Base-by-base conservation (phyloP, 2,888 invertebrate species). In the Elysia crispata region DNA sequence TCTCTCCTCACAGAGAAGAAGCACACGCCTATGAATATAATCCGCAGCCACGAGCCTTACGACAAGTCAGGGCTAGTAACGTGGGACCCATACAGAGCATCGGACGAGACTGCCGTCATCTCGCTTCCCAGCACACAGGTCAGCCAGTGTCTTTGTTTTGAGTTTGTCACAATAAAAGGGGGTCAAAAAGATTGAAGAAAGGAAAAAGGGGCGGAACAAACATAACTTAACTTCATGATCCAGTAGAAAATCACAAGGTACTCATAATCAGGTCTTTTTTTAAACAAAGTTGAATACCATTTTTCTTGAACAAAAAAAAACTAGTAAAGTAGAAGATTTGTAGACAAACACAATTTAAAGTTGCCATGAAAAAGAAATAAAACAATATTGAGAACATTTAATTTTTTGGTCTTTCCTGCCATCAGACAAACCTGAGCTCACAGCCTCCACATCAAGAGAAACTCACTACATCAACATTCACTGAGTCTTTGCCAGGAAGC, bases 71-170 rank as follows among this genome's bases (percentile, higher is more conserved):
- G 83, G 6, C 80, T 89, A 8, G 82, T 86, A 50, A 85, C 87
- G 0, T 88, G 87, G 88, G 87, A 86, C 67, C 89, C 89, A 0
- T 89, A 89, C 81, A 82, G 87, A 66, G 86, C 88, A 0, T 84
- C 86, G 0, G 89, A 89, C 75, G 86, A 87, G 30, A 85, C 86
- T 6, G 85, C 87, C 3, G 84, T 86, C 18, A 89, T 89, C 30
- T 87, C 88, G 11, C 84, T 87, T 83, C 87, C 88, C 31, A 80
- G 84, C 67, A 79, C 81, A 78, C 81, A 85, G 86, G 89, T 87
- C 82, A 76, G 85, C 57, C 41, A 11, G 5, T 41, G 41, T 3
- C 5, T 41, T 3, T 41, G 41, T 3, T 41, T 41, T 11, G 5
- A 41, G 41, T 41, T 11, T 41, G 11, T 41, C 41, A 41, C 41